phyloP scores from a whole-genome alignment of 2,113 vertebrate species.

The Perca fluviatilis region DNA sequence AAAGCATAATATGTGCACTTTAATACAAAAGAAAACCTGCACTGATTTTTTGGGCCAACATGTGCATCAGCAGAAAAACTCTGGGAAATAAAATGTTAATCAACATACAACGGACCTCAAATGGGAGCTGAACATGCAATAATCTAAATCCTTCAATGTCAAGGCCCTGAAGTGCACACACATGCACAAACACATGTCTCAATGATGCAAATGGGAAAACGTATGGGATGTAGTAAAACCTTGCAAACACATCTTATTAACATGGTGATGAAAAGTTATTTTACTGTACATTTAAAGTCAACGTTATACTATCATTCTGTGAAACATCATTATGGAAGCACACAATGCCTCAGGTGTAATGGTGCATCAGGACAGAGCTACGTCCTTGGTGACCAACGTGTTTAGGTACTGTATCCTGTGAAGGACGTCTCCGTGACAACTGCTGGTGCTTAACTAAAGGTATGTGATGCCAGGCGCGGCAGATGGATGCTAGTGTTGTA shows the following conservation, averaged over 20 bases:
- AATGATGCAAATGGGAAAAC: background rate
- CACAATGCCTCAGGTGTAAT: background rate
- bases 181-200: background rate
- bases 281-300: background rate
- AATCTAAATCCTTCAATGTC: conserved; percentile 13
- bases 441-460: conserved; percentile 13
- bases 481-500: conserved; percentile 30
- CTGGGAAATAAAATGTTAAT: conserved; percentile 10
- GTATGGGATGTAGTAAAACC: background rate
- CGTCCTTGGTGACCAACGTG: background rate
- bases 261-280: background rate
- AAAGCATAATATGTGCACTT: no score
- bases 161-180: conserved; percentile 7
- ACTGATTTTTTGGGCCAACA: conserved; percentile 35
- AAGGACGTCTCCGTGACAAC: conserved; percentile 26
- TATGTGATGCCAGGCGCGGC: conserved; percentile 14
- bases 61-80: conserved; percentile 49
- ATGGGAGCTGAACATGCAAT: conserved; percentile 62
- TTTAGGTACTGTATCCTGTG: conserved; percentile 8
- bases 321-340: background rate
- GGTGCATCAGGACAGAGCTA: background rate
- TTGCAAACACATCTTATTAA: background rate
- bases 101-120: conserved; percentile 31
- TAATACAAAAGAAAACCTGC: background rate
- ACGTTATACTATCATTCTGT: background rate